Percentiles rank a stretch among this genome's conserved stretches.
These are phyloP conservation scores for Sisyra terminalis DNA, from an alignment of 2,888 invertebrate species.

Conservation along the genomic window DNA sequence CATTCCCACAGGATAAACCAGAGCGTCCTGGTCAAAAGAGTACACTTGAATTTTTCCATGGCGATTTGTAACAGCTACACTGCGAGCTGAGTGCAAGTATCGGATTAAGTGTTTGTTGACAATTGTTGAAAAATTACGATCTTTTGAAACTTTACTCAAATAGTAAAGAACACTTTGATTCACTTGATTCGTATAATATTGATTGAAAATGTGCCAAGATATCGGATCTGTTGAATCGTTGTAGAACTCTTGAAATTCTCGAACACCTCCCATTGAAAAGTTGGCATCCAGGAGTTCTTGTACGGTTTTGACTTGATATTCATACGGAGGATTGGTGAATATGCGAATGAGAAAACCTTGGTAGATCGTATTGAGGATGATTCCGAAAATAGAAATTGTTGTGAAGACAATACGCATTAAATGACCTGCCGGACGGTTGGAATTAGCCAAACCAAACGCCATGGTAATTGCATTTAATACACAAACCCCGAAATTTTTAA, in stretches of 20 bases:
- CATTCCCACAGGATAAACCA: conserved; percentile 37
- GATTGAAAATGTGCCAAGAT: conserved; percentile 13
- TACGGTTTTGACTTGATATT: conserved; percentile 35
- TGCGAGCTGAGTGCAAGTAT: conserved; percentile 12
- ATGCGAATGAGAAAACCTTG: conserved; percentile 40
- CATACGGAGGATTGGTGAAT: conserved; percentile 33
- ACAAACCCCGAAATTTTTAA: conserved; percentile 11
- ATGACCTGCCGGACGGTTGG: conserved; percentile 30
- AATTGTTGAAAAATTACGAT: conserved; percentile 16
- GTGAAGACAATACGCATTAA: conserved; percentile 36
- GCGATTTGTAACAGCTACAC: conserved; percentile 10
- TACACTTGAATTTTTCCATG: conserved; percentile 13
- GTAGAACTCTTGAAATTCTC: conserved; percentile 27
- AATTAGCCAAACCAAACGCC: conserved; percentile 31
- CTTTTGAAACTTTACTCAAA: conserved; percentile 12
- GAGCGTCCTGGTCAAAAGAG: conserved; percentile 22
- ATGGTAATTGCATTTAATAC: conserved; percentile 18
- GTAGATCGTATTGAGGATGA: conserved; percentile 35
- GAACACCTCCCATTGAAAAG: conserved; percentile 29
- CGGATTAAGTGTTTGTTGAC: conserved; percentile 15
- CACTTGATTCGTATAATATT: conserved; percentile 12
- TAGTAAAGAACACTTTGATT: conserved; percentile 14
- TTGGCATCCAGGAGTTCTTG: conserved; percentile 32
- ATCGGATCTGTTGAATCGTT: conserved; percentile 10
- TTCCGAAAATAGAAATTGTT: conserved; percentile 32